phyloP scores from a whole-genome alignment of 2,888 invertebrate genomes.

The Automeris io region DNA sequence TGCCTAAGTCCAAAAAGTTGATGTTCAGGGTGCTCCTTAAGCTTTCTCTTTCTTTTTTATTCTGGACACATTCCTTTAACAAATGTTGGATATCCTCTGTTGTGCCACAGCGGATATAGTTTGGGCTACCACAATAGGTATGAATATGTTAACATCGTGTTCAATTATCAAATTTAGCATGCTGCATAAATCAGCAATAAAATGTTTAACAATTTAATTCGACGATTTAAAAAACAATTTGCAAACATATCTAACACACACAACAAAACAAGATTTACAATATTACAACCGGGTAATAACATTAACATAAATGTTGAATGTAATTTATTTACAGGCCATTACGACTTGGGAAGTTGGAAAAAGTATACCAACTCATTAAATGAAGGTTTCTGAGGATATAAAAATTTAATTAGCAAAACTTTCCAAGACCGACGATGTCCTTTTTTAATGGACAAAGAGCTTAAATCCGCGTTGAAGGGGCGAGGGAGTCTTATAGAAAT shows the following conservation, averaged over 20 bases:
- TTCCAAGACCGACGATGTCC: slow-evolving; percentile 29
- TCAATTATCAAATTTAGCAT: neutral
- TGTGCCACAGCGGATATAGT: too few species aligned
- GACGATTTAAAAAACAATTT: slow-evolving; percentile 11
- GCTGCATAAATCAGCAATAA: neutral
- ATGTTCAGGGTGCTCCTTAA: too few species aligned
- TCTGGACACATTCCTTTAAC: too few species aligned
- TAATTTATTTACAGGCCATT: slow-evolving; percentile 18
- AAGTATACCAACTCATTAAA: slow-evolving; percentile 36
- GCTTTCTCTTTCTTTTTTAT: too few species aligned
- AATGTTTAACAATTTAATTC: slow-evolving; percentile 2
- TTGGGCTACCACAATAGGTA: too few species aligned
- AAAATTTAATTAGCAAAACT: slow-evolving; percentile 62
- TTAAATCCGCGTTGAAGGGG: slow-evolving; percentile 28
- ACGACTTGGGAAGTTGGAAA: slow-evolving; percentile 13
- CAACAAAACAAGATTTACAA: slow-evolving; percentile 5
- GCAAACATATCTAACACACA: slow-evolving; percentile 10
- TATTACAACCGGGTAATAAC: slow-evolving; percentile 12
- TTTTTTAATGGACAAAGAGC: slow-evolving; percentile 48
- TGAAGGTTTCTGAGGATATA: slow-evolving; percentile 33
- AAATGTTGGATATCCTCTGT: too few species aligned
- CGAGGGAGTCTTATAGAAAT: slow-evolving; percentile 48
- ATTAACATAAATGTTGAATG: slow-evolving; percentile 20
- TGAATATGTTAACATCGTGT: neutral
- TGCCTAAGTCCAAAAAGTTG: too few species aligned